Conservation (phyloP, 2,888 invertebrate genomes). For the Athalia circularis region DNA sequence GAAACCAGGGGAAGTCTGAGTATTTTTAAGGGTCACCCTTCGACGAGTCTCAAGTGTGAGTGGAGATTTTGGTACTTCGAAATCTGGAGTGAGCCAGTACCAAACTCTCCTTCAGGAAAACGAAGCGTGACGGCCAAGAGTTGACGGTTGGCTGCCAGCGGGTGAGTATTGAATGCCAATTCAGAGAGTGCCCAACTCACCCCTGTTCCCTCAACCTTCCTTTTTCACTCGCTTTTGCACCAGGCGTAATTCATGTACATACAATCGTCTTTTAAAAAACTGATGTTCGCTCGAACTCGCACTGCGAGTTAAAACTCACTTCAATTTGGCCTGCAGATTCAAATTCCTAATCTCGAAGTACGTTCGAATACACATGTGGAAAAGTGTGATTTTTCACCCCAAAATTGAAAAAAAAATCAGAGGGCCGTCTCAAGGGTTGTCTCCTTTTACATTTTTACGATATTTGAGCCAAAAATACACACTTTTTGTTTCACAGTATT, state of each 20-base stretch:
- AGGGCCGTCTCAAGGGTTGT: no score
- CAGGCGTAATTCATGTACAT: conserved; percentile 1
- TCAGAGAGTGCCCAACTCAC: conserved; percentile 36
- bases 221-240: neutral
- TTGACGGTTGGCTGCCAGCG: conserved; percentile 41
- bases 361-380: no score
- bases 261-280: no score
- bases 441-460: no score
- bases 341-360: no score
- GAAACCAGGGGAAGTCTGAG: neutral
- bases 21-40: conserved; percentile 30
- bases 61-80: conserved; percentile 42
- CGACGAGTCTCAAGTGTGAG: conserved; percentile 35
- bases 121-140: conserved; percentile 42
- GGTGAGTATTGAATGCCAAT: conserved; percentile 43
- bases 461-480: no score
- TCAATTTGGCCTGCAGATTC: no score
- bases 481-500: no score
- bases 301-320: no score
- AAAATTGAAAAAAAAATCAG: no score
- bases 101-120: conserved; percentile 11
- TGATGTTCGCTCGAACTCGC: no score
- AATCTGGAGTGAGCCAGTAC: conserved; percentile 26
- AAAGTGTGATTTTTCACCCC: no score
- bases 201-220: neutral